phyloP scores from a whole-genome alignment of 2,113 vertebrate species.

The Emberiza fucata region DNA sequence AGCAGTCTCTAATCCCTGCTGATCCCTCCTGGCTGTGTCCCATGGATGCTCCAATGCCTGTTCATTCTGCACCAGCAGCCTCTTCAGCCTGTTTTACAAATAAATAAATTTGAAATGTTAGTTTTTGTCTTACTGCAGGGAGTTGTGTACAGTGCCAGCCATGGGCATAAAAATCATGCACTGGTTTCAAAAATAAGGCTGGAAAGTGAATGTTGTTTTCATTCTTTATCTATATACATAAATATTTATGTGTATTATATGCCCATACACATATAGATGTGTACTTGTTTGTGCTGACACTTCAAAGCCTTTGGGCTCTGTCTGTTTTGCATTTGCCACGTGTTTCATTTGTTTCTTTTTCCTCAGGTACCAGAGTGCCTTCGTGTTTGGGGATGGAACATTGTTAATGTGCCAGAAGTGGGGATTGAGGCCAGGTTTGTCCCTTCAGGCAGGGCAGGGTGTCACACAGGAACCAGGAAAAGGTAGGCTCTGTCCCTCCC shows the following conservation, averaged over 20 bases:
- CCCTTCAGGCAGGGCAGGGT: not conserved
- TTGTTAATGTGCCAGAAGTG: rapidly evolving
- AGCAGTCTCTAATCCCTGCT: not conserved
- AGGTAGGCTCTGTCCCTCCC: not conserved
- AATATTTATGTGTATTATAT: not conserved
- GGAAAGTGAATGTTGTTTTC: not conserved
- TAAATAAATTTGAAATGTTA: not conserved
- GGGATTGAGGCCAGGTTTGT: not conserved
- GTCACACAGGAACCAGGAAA: not conserved
- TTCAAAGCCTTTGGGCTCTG: not conserved
- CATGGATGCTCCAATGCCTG: rapidly evolving
- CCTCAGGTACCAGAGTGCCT: not conserved
- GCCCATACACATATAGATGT: not conserved
- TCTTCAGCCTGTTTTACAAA: not conserved
- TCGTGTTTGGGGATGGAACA: not conserved
- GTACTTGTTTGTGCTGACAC: not conserved
- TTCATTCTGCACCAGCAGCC: not conserved
- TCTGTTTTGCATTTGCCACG: not conserved
- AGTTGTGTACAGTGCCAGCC: not conserved
- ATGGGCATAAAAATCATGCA: not conserved
- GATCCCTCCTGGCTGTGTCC: not conserved
- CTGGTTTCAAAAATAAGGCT: not conserved
- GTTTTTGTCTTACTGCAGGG: not conserved
- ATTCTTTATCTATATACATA: not conserved
- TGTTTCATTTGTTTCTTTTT: not conserved